Base-by-base conservation (phyloP, 2,797 vertebrate species). In the Sarcophilus harrisii region DNA sequence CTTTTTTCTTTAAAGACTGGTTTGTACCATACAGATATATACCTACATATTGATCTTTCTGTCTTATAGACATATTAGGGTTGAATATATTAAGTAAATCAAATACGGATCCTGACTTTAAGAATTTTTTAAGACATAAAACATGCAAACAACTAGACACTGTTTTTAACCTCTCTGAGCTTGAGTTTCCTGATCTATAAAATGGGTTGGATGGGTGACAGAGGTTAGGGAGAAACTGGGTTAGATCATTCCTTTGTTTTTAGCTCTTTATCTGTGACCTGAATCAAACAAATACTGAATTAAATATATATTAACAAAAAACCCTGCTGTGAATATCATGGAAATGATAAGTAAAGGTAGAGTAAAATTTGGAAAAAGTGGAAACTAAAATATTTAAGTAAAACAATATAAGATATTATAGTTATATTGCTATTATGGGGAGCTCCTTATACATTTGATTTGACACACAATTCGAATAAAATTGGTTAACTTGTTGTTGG, bases 1-100 rank as follows among this genome's bases (percentile, higher is more conserved):
- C 93, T 94, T 96, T 97, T 60, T 96, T 94, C 91, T 97, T 96
- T 90, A 95, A 92, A 96, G 93, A 62, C 62, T 57, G 66, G 73
- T 97, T 94, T 97, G 54, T 97, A 92, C 97, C 58, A 95, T 62
- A 90, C 14, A 62, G 49, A 27, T 87, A 14, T 27, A 45, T 9
- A 49, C 0, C 38, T 45, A 38, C 38, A 28, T 81, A 38, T 27
- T 11, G 8, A 45, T 27, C 38, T 27, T 87, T 38, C 66, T 73
- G 32, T 9, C 16, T 38, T 21, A 38, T 73, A 73, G 5, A 6
- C 38, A 38, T 9, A 16, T 16, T 32, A 9, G 18, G 66, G 18
- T 38, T 38, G 66, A 28, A 6, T 38, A 73, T 38, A 24, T 66
- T 66, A 66, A n/a, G 11, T 32, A 66, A 66, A 16, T 8, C 66